Conservation (phyloP, 2,888 invertebrate species). For the Drosophila gaucha region DNA sequence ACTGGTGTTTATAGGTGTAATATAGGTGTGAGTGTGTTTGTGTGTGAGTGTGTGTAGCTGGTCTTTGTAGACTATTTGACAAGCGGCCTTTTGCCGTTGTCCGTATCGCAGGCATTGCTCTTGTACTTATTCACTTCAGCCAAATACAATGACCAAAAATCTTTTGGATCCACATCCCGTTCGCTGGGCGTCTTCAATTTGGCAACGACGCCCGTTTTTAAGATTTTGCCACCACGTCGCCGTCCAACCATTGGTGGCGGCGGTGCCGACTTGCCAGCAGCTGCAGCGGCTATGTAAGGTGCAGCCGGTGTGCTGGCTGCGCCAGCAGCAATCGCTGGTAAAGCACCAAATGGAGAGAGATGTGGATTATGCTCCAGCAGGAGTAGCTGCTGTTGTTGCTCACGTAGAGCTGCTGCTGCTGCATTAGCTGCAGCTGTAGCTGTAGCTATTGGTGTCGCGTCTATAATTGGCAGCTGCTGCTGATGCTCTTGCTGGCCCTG, state of each 20-base stretch:
- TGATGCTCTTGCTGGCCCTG: conserved; percentile 82
- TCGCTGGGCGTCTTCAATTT: conserved; percentile 90
- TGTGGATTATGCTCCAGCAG: conserved; percentile 6
- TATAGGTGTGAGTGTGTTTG: not conserved
- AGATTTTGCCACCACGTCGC: conserved; percentile 92
- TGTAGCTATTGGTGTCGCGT: not conserved
- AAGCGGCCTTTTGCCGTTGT: conserved; percentile 94
- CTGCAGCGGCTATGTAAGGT: conserved; percentile 74
- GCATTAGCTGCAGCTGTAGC: conserved; percentile 2
- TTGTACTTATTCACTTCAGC: conserved; percentile 97
- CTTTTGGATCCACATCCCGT: conserved; percentile 87
- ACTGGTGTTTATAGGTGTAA: conserved; percentile 4
- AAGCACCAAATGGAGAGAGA: conserved; percentile 25
- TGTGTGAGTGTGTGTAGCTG: not conserved
- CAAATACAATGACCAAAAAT: conserved; percentile 97
- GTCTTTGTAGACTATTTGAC: conserved; percentile 89
- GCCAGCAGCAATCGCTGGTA: conserved; percentile 64
- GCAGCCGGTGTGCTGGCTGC: conserved; percentile 67
- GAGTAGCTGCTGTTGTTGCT: conserved; percentile 12
- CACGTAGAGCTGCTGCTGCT: not conserved
- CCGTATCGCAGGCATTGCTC: conserved; percentile 96
- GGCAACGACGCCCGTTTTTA: conserved; percentile 95
- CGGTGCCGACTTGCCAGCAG: conserved; percentile 72
- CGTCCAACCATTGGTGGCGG: conserved; percentile 90
- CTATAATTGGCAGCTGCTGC: not conserved